Conservation (phyloP, 2,113 vertebrate genomes). For the Corydoras sp. region DNA sequence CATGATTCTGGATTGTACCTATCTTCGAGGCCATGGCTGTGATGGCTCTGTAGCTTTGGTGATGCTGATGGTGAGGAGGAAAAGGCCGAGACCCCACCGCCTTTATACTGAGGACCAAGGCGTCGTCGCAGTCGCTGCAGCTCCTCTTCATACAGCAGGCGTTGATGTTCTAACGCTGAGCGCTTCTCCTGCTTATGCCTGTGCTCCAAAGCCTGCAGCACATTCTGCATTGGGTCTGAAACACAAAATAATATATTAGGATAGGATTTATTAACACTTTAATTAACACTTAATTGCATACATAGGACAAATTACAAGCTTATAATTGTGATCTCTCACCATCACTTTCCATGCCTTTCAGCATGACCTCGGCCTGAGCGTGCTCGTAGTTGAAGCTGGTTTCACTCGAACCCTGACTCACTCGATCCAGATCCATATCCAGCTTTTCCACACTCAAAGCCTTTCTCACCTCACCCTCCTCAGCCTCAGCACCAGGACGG, state of each 20-base stretch:
- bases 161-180: constrained; percentile 80
- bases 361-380: constrained; percentile 91
- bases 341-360: constrained; percentile 82
- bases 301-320: no score
- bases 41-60: constrained; percentile 75
- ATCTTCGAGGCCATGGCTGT: constrained; percentile 84
- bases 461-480: constrained; percentile 70
- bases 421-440: constrained; percentile 74
- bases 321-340: constrained; percentile 77
- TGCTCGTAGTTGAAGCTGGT: constrained; percentile 84
- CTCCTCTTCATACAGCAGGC: constrained; percentile 88
- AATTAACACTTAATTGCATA: background rate
- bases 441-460: constrained; percentile 71
- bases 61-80: constrained; percentile 68
- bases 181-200: constrained; percentile 91
- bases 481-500: constrained; percentile 63
- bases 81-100: constrained; percentile 10
- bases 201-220: constrained; percentile 81
- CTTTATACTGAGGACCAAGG: constrained; percentile 63
- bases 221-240: constrained; percentile 83
- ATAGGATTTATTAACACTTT: background rate
- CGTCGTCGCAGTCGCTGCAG: constrained; percentile 79
- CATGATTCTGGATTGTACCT: constrained; percentile 62
- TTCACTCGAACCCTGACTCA: constrained; percentile 84
- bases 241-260: background rate